Base-by-base conservation (phyloP, 2,888 invertebrate species). In the Dryomyza anilis region DNA sequence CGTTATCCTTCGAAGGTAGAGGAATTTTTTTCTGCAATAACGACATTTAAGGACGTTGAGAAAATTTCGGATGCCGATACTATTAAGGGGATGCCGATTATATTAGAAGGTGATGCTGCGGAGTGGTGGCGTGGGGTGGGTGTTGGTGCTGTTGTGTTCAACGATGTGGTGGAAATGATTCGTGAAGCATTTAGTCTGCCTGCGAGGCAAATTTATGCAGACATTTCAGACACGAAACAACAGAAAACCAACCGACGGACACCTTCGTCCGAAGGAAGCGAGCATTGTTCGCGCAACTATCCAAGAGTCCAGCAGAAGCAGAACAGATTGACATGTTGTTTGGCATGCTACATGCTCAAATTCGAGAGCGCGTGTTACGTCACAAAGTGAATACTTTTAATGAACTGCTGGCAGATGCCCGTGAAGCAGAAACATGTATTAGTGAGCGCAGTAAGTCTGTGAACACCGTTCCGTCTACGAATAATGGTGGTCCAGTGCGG, bases 241-340 rank as follows among this genome's bases (percentile, higher is more conserved):
- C n/a, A n/a, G n/a, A 53, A 21, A 67, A 67, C 12, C 67, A 68
- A 43, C 58, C 67, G 27, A 69, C 58, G 25, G 67, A 71, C 39
- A 25, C 27, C 1, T 68, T 69, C 43, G 59, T 69, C 7, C 57
- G 68, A 2, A 68, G 66, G 19, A 67, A 71, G 45, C 29, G 67
- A 21, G 58, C 61, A 10, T 57, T 30, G 46, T 53, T 36, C 36
- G 36, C 36, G n/a, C 67, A 67, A 30, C 50, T 69, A 27, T 19
- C 55, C 0, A 57, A 23, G 8, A 19, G 43, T 25, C 62, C 57
- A 8, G 21, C 53, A 3, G 67, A 66, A 61, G 27, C 29, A 25
- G 59, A 53, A 5, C 59, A 67, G 23, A 16, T 69, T 8, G 56
- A 67, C 39, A 62, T 63, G 30, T n/a, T 65, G 12, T 67, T 63